Base-by-base conservation (phyloP, 2,113 vertebrate species). In the Smithornis capensis region DNA sequence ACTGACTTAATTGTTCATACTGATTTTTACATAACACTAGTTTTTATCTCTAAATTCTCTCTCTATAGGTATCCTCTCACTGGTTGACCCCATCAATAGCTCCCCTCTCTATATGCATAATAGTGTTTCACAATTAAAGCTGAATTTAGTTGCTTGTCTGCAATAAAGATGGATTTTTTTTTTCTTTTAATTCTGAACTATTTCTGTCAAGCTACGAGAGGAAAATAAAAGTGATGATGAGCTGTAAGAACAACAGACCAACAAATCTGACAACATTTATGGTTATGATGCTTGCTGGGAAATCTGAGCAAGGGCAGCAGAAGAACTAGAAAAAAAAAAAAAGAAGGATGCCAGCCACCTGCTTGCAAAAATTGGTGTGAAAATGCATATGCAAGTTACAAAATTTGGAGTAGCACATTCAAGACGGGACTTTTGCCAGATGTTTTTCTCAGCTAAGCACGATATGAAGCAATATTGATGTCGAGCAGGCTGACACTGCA, bases 1-100 rank as follows among this genome's bases (percentile, higher is more conserved):
- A 85, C 90, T 85, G 85, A 87, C 52, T n/a, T n/a, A n/a, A 37
- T 71, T 67, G 62, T 74, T 49, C 84, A 62, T 50, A 77, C 53
- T 92, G 94, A 84, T 83, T 97, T 94, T 95, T 80, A 96, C 82
- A 77, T 77, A 70, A 55, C 59, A 85, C 87, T 67, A 75, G 35
- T 21, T 82, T 49, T 76, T 59, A 67, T 83, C 79, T 75, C 91
- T 95, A 83, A 69, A 52, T 71, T 83, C 56, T 88, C 49, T 68
- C 45, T 80, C 78, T 92, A 33, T 67, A 77, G 40, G 21, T 71
- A 75, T 83, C 88, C 60, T 83, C 47, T 91, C 89, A 91, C 74
- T 83, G 84, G 73, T 45, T 87, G 86, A 94, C 87, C 75, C 71
- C 83, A 92, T 79, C 55, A 80, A 89, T 33, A 94, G 52, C 71